Base-by-base conservation (phyloP, 2,888 invertebrate genomes). In the Lycaena phlaeas region DNA sequence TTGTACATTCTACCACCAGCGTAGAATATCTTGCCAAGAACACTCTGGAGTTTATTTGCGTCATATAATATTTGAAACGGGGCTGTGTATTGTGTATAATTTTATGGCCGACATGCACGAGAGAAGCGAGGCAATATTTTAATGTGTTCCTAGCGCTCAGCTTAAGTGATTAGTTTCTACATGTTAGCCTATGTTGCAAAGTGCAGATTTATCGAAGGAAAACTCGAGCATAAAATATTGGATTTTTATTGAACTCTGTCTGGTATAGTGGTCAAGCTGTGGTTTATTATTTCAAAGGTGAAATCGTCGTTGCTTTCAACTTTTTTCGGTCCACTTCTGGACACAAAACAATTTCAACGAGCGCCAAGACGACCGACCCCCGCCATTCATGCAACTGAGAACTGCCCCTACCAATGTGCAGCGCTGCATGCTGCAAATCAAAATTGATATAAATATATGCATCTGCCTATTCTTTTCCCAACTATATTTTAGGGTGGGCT, bases 91-190 rank as follows among this genome's bases (percentile, higher is more conserved):
- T 27, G 22, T 37, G 40, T 46, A 38, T 38, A 42, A 42, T 42
- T 40, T 44, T 25, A 40, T 40, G 30, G 40, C 7, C 28, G 27
- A 17, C 37, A 42, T 31, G 40, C 40, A 31, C 31, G 34, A 22
- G 38, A 40, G 41, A 39, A 46, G 31, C 40, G 31, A 31, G 28
- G 42, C 42, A 46, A 45, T 51, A 49, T 49, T 47, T 41, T 45
- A 49, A 47, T 47, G 47, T 40, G 40, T 44, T 38, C 7, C 38
- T 38, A 40, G 30, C 41, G 36, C 40, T 41, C 38, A 29, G 38
- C 41, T 43, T 49, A 45, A 51, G 47, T 51, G 51, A 49, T 48
- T 49, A 47, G 43, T 46, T 47, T 46, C 28, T 42, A 30, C 31
- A 40, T 25, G 25, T 27, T 31, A 31, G 34, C 22, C 40, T 30